Base-by-base conservation (phyloP, 2,888 invertebrate genomes). In the Neoaliturus tenellus region DNA sequence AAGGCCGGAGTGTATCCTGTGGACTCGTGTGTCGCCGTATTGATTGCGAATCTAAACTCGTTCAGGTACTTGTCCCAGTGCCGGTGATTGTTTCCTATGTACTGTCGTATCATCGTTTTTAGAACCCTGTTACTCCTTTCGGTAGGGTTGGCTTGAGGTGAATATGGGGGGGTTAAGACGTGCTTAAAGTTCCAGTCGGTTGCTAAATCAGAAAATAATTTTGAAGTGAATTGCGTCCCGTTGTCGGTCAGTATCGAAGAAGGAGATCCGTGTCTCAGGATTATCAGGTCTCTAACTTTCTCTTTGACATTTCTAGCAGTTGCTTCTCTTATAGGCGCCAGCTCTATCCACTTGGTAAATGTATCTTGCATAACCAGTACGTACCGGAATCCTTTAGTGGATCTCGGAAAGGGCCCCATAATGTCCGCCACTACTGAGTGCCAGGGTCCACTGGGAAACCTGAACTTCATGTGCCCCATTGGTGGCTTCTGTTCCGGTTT, bases 41-140 rank as follows among this genome's bases (percentile, higher is more conserved):
- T 88, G 51, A 86, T 81, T 0, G 87, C 87, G 17, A 87, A 87
- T 5, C 62, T 75, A 0, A 87, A 41, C 35, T 87, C 87, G 14
- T 84, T 73, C 0, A 87, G 1, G 23, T 83, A 44, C 3, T 84
- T 25, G 31, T 87, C 88, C 88, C 88, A 88, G 0, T 85, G 78
- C 0, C 84, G 82, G 8, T 90, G 89, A 41, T 89, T 84, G 0
- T 84, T 51, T 0, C 86, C 84, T 4, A 88, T 87, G 35, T 85
- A 89, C 31, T 88, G 85, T 0, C 88, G 86, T 0, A 89, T 88
- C 88, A 90, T 89, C 0, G 89, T 89, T 80, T 89, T 88, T 0
- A 89, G 25, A 0, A 87, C 87, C 14, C 86, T 81, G 75, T 89
- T 90, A 0, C 87, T 84, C 5, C 89, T 41, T 85, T 90, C 89